Conservation (phyloP, 1,140 invertebrate species). For the Brachionus plicatilis region DNA sequence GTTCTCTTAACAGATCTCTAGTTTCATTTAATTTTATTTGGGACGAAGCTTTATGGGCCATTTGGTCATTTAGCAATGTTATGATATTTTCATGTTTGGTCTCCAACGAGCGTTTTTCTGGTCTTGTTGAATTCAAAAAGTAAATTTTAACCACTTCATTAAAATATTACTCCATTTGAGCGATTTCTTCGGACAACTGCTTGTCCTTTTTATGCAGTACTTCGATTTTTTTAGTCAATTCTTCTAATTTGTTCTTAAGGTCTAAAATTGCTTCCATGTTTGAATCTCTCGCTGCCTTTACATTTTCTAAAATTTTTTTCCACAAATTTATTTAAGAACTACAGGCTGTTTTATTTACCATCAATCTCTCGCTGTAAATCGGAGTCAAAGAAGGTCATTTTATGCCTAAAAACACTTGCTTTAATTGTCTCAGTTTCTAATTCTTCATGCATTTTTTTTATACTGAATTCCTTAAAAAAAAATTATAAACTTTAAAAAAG, state of each 20-base stretch:
- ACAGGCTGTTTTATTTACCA: background rate
- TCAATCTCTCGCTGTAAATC: constrained; percentile 28
- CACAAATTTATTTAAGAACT: too few species aligned
- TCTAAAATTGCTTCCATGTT: constrained; percentile 28
- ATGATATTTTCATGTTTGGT: constrained; percentile 27
- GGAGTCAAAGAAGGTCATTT: constrained; percentile 26
- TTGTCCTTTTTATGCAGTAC: constrained; percentile 21
- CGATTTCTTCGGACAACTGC: background rate
- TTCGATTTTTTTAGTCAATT: background rate
- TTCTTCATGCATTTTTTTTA: constrained; percentile 35
- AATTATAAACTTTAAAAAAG: background rate
- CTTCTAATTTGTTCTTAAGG: constrained; percentile 5
- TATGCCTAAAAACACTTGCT: constrained; percentile 32
- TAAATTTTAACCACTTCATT: background rate
- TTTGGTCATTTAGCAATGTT: constrained; percentile 3
- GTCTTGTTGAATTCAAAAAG: background rate
- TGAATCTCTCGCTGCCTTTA: constrained; percentile 13
- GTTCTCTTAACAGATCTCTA: constrained; percentile 18
- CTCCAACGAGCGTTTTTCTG: constrained; percentile 14
- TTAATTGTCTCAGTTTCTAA: constrained; percentile 23
- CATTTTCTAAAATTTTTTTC: background rate
- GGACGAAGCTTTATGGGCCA: background rate
- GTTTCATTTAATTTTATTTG: constrained; percentile 31
- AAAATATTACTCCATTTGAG: constrained; percentile 30
- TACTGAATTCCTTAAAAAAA: background rate